phyloP scores from a whole-genome alignment of 2,888 invertebrate species.

The Syritta pipiens region DNA sequence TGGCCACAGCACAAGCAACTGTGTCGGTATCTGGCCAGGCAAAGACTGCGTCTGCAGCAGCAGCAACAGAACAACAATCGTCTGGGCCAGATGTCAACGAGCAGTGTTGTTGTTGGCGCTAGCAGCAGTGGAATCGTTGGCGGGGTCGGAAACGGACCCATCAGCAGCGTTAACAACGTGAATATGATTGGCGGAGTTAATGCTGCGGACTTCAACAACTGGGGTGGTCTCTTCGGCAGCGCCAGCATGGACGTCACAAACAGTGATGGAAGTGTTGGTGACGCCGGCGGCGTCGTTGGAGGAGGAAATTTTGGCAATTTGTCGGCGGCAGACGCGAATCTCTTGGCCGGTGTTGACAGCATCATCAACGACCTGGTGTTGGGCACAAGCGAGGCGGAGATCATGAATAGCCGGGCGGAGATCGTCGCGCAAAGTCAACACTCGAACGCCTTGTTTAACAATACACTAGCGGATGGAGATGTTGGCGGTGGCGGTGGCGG shows the following conservation, averaged over 20 bases:
- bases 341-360: conserved; percentile 38
- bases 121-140: background rate
- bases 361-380: too few relatives aligned
- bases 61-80: conserved; percentile 71
- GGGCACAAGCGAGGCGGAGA: conserved; percentile 71
- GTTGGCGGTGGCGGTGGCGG: conserved; percentile 3
- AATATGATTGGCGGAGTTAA: conserved; percentile 9
- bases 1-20: conserved; percentile 88
- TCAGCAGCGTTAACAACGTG: conserved; percentile 2
- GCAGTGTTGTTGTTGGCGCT: conserved; percentile 1
- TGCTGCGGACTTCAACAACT: conserved; percentile 24
- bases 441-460: conserved; percentile 44
- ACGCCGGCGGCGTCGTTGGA: background rate
- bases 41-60: conserved; percentile 71
- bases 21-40: conserved; percentile 80
- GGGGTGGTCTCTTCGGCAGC: conserved; percentile 40
- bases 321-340: conserved; percentile 56
- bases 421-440: conserved; percentile 64
- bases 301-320: conserved; percentile 71
- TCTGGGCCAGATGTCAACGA: conserved; percentile 35
- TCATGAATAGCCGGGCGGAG: conserved; percentile 70
- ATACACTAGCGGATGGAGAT: conserved; percentile 16
- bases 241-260: too few relatives aligned
- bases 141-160: background rate
- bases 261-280: too few relatives aligned